Evolutionary conservation across 2,113 vertebrate species (phyloP).

Genomic region (Trichechus manatus): DNA sequence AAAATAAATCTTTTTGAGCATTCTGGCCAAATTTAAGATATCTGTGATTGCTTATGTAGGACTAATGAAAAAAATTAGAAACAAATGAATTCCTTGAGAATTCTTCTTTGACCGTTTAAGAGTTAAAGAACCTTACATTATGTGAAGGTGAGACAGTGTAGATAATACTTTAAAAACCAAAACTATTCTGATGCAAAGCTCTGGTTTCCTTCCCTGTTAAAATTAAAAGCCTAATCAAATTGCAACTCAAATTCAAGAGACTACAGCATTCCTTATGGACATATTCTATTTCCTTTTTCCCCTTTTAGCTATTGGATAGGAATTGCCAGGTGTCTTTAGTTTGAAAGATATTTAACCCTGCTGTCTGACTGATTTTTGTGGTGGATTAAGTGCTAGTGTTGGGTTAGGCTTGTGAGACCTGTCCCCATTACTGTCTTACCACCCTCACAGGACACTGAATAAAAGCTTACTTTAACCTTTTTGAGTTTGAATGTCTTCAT

Average conservation of each 20-base stretch:
- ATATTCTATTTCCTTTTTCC: not conserved
- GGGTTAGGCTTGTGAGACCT: not conserved
- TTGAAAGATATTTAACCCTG: not conserved
- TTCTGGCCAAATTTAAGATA: not conserved
- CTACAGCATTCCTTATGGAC: not conserved
- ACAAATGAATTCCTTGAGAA: not conserved
- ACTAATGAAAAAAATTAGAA: conserved; percentile 4
- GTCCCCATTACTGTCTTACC: not conserved
- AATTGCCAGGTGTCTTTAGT: not conserved
- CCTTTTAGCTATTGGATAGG: not conserved
- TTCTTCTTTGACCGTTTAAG: conserved; percentile 39
- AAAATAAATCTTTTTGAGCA: not conserved
- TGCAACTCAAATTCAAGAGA: not conserved
- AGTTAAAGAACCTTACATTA: not conserved
- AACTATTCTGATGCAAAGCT: not conserved
- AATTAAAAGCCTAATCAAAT: conserved; percentile 42
- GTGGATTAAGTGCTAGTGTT: not conserved
- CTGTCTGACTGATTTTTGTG: not conserved
- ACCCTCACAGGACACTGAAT: not conserved
- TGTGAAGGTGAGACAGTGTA: not conserved
- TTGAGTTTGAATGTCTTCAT: conserved; percentile 22
- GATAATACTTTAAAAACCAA: conserved; percentile 15
- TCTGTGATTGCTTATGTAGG: not conserved
- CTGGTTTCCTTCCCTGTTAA: conserved; percentile 17
- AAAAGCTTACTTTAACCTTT: not conserved